Percentiles rank a stretch among this genome's conserved stretches.
Evolutionary conservation across 2,888 invertebrate species (phyloP).

Genomic region (Synergus laeviventris): DNA sequence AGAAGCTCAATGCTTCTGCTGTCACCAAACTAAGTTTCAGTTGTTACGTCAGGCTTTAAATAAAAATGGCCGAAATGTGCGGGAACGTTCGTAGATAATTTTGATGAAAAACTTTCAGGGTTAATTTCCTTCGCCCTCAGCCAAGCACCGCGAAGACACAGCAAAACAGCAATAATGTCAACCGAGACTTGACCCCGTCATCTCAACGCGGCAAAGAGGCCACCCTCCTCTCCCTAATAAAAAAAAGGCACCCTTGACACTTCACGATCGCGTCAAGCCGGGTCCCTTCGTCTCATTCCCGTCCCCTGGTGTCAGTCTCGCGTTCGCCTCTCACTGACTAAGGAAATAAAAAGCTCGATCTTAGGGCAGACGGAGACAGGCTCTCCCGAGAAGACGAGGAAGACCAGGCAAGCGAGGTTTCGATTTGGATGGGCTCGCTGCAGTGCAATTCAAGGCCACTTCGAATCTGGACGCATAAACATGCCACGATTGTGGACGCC

Average conservation of each 20-base stretch:
- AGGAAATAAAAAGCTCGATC: conserved; percentile 17
- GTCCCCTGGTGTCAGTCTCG: conserved; percentile 8
- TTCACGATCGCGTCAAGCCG: conserved; percentile 25
- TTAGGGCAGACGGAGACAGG: conserved; percentile 35
- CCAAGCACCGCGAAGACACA: not conserved
- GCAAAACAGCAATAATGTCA: conserved; percentile 12
- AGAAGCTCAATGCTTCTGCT: not conserved
- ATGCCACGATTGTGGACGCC: conserved; percentile 72
- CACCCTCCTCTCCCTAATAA: not conserved
- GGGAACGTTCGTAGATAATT: no score
- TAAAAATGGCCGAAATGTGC: no score
- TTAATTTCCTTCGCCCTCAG: not conserved
- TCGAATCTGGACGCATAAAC: conserved; percentile 75
- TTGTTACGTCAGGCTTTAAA: no score
- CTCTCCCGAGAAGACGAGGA: conserved; percentile 54
- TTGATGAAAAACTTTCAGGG: not conserved
- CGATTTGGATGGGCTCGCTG: conserved; percentile 57
- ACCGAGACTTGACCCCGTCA: conserved; percentile 5
- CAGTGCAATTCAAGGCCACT: conserved; percentile 71
- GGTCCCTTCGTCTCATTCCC: not conserved
- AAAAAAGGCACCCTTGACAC: conserved; percentile 24
- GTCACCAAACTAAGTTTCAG: no score
- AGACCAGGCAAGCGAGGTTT: conserved; percentile 53
- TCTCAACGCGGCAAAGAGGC: not conserved
- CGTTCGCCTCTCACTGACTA: conserved; percentile 20